phyloP scores from a whole-genome alignment of 1,140 invertebrate genomes.

The Temnothorax longispinosus region DNA sequence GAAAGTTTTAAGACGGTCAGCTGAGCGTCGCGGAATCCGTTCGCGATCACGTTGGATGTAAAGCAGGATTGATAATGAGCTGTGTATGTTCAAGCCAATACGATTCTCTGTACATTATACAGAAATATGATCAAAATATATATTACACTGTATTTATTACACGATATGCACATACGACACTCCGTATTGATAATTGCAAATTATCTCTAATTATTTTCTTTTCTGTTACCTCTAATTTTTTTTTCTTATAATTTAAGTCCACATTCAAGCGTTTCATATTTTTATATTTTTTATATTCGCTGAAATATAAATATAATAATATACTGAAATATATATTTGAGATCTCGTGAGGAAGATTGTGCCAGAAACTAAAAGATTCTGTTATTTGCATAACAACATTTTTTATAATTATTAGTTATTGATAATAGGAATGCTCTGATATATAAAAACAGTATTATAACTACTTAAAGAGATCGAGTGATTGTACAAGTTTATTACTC shows the following conservation, averaged over 20 bases:
- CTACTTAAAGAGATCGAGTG: not conserved
- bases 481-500: constrained; percentile 1
- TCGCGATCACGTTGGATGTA: constrained; percentile 62
- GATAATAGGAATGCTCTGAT: not conserved
- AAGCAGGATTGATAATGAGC: constrained; percentile 56
- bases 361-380: not conserved
- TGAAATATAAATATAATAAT: not conserved
- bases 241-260: not conserved
- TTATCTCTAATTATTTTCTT: not conserved
- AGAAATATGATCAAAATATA: not conserved
- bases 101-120: not conserved
- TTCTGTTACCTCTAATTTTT: not conserved
- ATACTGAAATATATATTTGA: not conserved
- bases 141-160: not conserved
- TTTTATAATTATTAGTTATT: not conserved
- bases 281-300: not conserved
- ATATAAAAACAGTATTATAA: not conserved
- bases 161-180: not conserved
- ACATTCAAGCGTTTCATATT: not conserved
- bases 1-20: constrained; percentile 73
- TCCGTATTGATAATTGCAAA: not conserved
- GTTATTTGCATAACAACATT: not conserved
- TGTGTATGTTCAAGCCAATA: not conserved
- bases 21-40: constrained; percentile 71
- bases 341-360: not conserved